These are phyloP conservation scores for Tetragnatha montana DNA, from an alignment of 2,888 invertebrate genomes.

Conservation along the genomic window DNA sequence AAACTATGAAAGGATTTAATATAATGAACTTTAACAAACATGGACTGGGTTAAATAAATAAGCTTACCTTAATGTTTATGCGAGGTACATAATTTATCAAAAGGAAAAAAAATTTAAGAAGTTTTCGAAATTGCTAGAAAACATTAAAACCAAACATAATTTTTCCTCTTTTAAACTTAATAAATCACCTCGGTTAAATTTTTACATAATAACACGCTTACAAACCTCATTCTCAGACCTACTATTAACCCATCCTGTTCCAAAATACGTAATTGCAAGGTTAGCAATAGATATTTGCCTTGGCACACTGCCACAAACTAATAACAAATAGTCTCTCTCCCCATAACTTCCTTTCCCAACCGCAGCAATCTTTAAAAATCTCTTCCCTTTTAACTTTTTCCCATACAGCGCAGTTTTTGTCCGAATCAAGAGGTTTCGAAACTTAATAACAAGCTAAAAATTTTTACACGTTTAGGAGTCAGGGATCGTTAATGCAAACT, in stretches of 20 bases:
- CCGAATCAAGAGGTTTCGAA: not conserved
- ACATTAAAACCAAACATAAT: too few relatives aligned
- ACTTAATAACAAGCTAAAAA: not conserved
- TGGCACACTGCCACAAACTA: not conserved
- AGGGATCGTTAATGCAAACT: constrained; percentile 11
- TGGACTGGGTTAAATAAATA: too few relatives aligned
- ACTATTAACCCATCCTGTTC: not conserved
- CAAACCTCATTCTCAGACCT: not conserved
- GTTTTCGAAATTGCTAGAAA: too few relatives aligned
- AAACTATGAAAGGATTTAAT: too few relatives aligned
- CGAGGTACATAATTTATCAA: too few relatives aligned
- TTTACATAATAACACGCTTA: not conserved
- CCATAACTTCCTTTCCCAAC: not conserved
- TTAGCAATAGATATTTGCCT: not conserved
- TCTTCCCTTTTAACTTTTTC: not conserved
- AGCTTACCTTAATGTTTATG: too few relatives aligned
- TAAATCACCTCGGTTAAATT: too few relatives aligned
- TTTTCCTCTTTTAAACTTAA: too few relatives aligned
- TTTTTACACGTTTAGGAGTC: not conserved
- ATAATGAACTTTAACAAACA: too few relatives aligned
- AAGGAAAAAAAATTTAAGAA: too few relatives aligned
- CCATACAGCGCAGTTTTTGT: not conserved
- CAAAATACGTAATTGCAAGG: not conserved
- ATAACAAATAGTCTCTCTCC: not conserved
- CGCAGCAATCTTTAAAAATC: not conserved